Evolutionary conservation across 2,888 invertebrate genomes (phyloP), one percentile per base, ranked within the genome.

Genomic region (Nymphalis polychloros): DNA sequence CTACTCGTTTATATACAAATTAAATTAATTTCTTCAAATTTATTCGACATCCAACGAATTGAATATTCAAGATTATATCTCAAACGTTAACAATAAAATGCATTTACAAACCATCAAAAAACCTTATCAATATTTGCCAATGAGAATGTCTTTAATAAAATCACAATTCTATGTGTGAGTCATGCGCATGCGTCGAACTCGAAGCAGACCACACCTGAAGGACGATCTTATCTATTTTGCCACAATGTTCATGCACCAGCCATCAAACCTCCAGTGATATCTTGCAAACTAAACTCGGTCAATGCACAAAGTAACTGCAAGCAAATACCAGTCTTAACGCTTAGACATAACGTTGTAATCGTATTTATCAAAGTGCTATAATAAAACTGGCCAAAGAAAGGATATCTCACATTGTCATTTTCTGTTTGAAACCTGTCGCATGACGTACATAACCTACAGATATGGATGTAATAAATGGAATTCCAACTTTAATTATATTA

Each of bases 161-260:
- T 53, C 19, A 78, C 63, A 65, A 13, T 41, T 52, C 57, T 27
- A 59, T 49, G 62, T 46, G 66, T 70, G 71, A 71, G 41, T 69
- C 68, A 52, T 41, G 41, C 41, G 41, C 49, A 49, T 8, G 49
- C 49, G 19, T 49, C 49, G 49, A 19, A 19, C 19, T 41, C 19
- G n/a, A 57, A 31, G 76, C 77, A 82, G 87, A 86, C 89, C 88
- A 88, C 89, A 88, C 87, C 81, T 82, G 85, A 83, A 78, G 76
- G 81, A 78, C 80, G 88, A 88, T 87, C 76, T 79, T 87, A 87
- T 88, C 89, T 86, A 84, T 83, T 78, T 69, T 69, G 67, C 72
- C 47, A 86, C 84, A 86, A 84, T 81, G 76, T 80, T 60, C 67
- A 77, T 19, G 61, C 49, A 77, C 74, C 75, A 49, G 49, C 55